Evolutionary conservation across 2,888 invertebrate genomes (phyloP).

Genomic region (Gari tellinella): DNA sequence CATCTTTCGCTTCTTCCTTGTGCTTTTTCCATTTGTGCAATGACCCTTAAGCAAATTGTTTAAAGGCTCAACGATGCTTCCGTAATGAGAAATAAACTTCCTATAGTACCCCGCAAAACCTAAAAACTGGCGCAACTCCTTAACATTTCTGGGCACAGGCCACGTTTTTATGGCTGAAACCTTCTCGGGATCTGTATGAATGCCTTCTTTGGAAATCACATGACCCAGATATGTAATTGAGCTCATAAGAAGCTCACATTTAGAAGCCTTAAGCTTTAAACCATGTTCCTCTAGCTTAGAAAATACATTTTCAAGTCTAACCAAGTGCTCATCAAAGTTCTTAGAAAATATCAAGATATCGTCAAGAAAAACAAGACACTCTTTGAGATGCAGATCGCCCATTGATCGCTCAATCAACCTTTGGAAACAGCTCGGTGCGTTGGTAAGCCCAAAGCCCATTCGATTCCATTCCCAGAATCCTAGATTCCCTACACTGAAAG

Average conservation of each 20-base stretch:
- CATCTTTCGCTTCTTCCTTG: too few species aligned
- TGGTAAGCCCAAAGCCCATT: too few species aligned
- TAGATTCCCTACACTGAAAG: slow-evolving; percentile 16
- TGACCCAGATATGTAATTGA: slow-evolving; percentile 9
- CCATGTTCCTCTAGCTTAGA: slow-evolving; percentile 5
- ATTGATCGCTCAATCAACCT: too few species aligned
- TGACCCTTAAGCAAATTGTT: slow-evolving; percentile 20
- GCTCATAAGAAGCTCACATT: slow-evolving; percentile 23
- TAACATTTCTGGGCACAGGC: too few species aligned
- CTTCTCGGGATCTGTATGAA: slow-evolving; percentile 23
- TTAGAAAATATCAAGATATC: slow-evolving; percentile 20
- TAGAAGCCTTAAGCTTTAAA: slow-evolving; percentile 24
- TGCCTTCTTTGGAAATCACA: too few species aligned
- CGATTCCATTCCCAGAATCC: too few species aligned
- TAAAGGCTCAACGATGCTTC: slow-evolving; percentile 9
- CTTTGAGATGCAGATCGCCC: slow-evolving; percentile 33
- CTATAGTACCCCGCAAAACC: slow-evolving; percentile 26
- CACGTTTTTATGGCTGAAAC: slow-evolving; percentile 16
- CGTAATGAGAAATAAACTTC: slow-evolving; percentile 14
- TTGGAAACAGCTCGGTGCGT: too few species aligned
- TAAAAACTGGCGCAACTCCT: slow-evolving; percentile 14
- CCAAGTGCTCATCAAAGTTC: slow-evolving; percentile 9
- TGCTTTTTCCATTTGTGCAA: too few species aligned
- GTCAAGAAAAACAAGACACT: slow-evolving; percentile 30
- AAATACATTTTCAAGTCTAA: slow-evolving; percentile 14